phyloP scores from a whole-genome alignment of 2,113 vertebrate genomes.

The Isurus oxyrinchus region DNA sequence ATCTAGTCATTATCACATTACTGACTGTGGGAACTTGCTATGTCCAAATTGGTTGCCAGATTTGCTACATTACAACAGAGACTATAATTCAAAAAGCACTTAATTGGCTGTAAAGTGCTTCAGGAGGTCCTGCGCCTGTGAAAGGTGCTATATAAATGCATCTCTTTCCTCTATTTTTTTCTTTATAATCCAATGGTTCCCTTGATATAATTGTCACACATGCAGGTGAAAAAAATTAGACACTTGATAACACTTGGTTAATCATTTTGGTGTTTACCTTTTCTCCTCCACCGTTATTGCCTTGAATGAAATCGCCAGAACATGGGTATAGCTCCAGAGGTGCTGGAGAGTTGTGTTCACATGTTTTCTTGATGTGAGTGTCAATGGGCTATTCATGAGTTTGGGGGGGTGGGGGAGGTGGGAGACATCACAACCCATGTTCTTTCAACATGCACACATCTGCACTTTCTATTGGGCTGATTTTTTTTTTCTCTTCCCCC shows the following conservation, averaged over 20 bases:
- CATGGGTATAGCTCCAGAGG: not conserved
- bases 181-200: not conserved
- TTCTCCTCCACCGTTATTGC: not conserved
- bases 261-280: not conserved
- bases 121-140: too few relatives aligned
- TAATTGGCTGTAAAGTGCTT: too few relatives aligned
- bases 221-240: not conserved
- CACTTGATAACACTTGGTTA: not conserved
- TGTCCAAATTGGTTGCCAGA: too few relatives aligned
- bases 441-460: too few relatives aligned
- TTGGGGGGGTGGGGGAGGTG: not conserved
- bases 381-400: not conserved
- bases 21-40: too few relatives aligned
- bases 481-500: too few relatives aligned
- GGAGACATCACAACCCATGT: not conserved
- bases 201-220: not conserved
- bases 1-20: too few relatives aligned
- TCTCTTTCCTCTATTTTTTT: too few relatives aligned
- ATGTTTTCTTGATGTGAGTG: not conserved
- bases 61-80: too few relatives aligned
- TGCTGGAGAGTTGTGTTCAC: not conserved
- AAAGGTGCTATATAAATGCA: too few relatives aligned
- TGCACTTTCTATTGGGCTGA: too few relatives aligned
- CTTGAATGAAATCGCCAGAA: not conserved
- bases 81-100: too few relatives aligned